These are phyloP conservation scores for Calycopis cecrops DNA, from an alignment of 1,140 invertebrate genomes.

Conservation along the genomic window DNA sequence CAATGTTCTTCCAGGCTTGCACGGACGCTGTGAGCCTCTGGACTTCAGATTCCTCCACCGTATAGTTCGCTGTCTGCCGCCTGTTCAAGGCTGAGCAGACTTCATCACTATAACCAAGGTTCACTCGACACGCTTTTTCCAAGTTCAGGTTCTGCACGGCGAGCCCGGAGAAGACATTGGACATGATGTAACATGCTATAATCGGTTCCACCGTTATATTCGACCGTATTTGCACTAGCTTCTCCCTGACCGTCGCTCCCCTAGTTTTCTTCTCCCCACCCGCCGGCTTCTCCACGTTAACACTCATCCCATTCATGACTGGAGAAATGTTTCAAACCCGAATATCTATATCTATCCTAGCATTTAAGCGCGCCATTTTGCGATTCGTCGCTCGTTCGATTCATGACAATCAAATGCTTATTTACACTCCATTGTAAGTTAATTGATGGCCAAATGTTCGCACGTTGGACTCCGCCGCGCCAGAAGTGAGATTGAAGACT, in stretches of 20 bases:
- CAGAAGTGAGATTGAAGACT: slow-evolving; percentile 38
- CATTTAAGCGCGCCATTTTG: slow-evolving; percentile 1
- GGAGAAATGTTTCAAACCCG: background rate
- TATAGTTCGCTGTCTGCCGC: slow-evolving; percentile 69
- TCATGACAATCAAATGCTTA: background rate
- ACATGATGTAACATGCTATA: slow-evolving; percentile 76
- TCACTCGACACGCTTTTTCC: slow-evolving; percentile 79
- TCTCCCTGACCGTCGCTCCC: slow-evolving; percentile 45
- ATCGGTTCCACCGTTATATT: slow-evolving; percentile 78
- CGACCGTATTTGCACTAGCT: slow-evolving; percentile 54
- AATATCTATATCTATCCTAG: background rate
- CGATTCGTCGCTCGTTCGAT: background rate
- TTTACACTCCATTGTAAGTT: slow-evolving; percentile 13
- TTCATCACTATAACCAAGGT: slow-evolving; percentile 73
- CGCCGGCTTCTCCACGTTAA: slow-evolving; percentile 43
- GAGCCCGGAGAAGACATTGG: slow-evolving; percentile 75
- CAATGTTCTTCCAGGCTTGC: slow-evolving; percentile 75
- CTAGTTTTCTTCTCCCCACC: slow-evolving; percentile 45
- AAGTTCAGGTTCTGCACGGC: slow-evolving; percentile 78
- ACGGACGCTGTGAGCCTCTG: slow-evolving; percentile 77
- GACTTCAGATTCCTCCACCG: slow-evolving; percentile 69
- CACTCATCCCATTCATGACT: slow-evolving; percentile 60
- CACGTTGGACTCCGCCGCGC: slow-evolving; percentile 26
- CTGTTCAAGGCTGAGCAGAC: slow-evolving; percentile 75
- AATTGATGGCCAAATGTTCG: slow-evolving; percentile 17